Conservation (phyloP, 2,888 invertebrate genomes). For the Acanthoscelides obtectus region DNA sequence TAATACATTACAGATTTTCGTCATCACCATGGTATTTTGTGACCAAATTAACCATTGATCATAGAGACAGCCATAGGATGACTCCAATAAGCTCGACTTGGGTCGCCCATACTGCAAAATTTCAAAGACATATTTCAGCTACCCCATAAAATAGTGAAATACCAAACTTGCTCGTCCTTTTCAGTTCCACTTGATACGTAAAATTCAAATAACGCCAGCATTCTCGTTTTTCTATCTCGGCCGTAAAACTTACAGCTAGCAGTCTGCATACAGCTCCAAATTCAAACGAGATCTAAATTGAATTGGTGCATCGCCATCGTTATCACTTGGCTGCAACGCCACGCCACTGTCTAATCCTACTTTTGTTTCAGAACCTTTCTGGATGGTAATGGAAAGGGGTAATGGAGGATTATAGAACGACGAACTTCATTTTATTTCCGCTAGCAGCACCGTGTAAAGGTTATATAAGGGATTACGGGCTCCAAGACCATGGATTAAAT, state of each 20-base stretch:
- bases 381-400: conserved; percentile 39
- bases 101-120: no score
- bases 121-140: no score
- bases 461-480: conserved; percentile 33
- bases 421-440: conserved; percentile 30
- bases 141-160: no score
- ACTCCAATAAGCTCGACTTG: no score
- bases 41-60: no score
- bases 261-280: neutral
- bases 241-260: neutral
- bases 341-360: conserved; percentile 26
- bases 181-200: neutral
- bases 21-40: no score
- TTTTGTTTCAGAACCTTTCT: conserved; percentile 40
- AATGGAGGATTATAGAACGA: conserved; percentile 33
- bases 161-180: no score
- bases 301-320: neutral
- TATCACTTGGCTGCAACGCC: neutral
- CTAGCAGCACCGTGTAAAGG: conserved; percentile 20
- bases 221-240: neutral
- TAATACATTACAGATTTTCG: no score
- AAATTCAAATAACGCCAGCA: neutral
- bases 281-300: neutral
- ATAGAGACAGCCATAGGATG: no score
- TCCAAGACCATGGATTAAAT: conserved; percentile 33